Percentiles rank a stretch among this genome's conserved stretches.
phyloP scores from a whole-genome alignment of 2,888 invertebrate species.

The Drosophila peninsularis region DNA sequence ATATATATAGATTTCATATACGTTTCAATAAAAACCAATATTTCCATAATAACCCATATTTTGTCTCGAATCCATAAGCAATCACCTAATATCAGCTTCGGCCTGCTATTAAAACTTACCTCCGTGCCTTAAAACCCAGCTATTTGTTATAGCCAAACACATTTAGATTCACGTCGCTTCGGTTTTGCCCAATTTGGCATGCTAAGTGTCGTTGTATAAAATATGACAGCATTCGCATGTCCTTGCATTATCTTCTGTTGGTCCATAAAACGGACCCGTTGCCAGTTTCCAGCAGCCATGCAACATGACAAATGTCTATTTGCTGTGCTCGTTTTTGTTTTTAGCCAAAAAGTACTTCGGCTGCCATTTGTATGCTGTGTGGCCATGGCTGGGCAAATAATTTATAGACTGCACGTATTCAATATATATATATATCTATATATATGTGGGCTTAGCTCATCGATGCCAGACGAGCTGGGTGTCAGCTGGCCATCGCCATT shows the following conservation, averaged over 20 bases:
- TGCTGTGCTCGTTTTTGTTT: constrained; percentile 33
- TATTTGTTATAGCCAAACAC: not conserved
- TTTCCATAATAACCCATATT: no score
- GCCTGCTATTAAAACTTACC: constrained; percentile 36
- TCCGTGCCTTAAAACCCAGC: constrained; percentile 34
- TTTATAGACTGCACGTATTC: constrained; percentile 68
- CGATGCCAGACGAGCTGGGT: constrained; percentile 32
- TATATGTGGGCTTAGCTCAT: constrained; percentile 48
- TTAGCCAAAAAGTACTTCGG: constrained; percentile 30
- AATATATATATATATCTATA: constrained; percentile 65
- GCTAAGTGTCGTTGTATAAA: constrained; percentile 53
- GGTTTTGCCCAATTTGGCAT: constrained; percentile 55
- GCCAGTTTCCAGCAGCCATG: constrained; percentile 62
- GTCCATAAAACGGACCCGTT: constrained; percentile 50
- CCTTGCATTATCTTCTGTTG: constrained; percentile 38
- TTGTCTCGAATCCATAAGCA: no score
- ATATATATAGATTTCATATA: no score
- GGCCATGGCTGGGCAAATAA: constrained; percentile 56
- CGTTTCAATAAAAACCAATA: no score
- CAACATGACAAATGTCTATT: constrained; percentile 74
- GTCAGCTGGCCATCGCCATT: constrained; percentile 12
- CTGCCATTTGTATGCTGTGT: constrained; percentile 63
- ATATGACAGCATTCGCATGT: constrained; percentile 42
- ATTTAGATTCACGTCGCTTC: constrained; percentile 35
- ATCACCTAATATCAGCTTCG: not conserved